A percentile compares a stretch with the other conserved stretches of the same genome.
Evolutionary conservation across 2,113 vertebrate genomes (phyloP).

Genomic region (Dromaius novaehollandiae): DNA sequence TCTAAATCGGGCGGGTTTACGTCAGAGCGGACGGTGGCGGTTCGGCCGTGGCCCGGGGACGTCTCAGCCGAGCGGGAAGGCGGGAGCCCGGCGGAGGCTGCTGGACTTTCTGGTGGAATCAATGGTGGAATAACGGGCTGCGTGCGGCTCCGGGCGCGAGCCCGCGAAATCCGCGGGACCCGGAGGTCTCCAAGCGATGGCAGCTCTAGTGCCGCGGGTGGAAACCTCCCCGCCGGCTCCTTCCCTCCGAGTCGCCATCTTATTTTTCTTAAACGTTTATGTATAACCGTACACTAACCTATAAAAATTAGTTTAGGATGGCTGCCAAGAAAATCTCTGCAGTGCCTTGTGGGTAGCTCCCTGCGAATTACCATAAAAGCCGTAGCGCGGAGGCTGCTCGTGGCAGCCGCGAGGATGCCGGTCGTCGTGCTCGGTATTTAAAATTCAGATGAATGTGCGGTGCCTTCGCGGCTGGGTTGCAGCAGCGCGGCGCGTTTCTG

Average conservation of each 20-base stretch:
- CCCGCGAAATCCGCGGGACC: too few relatives aligned
- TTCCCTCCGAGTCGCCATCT: not conserved
- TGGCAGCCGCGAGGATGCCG: conserved; percentile 54
- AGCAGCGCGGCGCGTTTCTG: not conserved
- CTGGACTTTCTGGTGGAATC: not conserved
- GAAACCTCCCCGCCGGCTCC: not conserved
- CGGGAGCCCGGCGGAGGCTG: not conserved
- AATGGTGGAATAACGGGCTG: too few relatives aligned
- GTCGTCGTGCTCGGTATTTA: conserved; percentile 65
- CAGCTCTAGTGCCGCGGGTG: not conserved
- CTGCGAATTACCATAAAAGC: conserved; percentile 76
- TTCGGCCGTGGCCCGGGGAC: accelerated
- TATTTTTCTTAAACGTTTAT: conserved; percentile 45
- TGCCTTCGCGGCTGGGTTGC: not conserved
- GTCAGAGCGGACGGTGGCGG: not conserved
- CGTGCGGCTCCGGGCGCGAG: too few relatives aligned
- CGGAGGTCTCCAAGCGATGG: too few relatives aligned
- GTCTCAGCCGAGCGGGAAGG: not conserved
- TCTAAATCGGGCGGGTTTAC: not conserved
- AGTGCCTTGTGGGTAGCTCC: conserved; percentile 80
- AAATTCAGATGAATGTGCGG: conserved; percentile 67
- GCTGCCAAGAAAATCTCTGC: conserved; percentile 77
- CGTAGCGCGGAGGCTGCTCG: conserved; percentile 41
- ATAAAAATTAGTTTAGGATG: conserved; percentile 77
- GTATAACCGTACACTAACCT: conserved; percentile 59